Conservation (phyloP, 2,888 invertebrate species). For the Lasius fuliginosus region DNA sequence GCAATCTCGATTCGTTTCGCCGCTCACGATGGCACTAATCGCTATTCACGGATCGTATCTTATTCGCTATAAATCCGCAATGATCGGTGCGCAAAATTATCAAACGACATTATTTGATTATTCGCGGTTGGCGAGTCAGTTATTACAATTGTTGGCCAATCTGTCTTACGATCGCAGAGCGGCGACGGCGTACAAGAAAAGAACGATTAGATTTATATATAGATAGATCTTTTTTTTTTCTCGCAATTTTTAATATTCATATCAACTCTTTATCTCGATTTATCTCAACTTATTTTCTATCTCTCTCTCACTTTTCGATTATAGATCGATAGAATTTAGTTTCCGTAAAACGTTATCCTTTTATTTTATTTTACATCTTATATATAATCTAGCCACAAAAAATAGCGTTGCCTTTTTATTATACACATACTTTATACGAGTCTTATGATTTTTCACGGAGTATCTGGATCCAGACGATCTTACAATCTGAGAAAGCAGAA, state of each 20-base stretch:
- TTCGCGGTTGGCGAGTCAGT: background rate
- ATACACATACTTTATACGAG: slow-evolving; percentile 55
- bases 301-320: slow-evolving; percentile 15
- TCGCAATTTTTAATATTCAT: slow-evolving; percentile 25
- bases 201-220: slow-evolving; percentile 29
- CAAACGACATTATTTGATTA: slow-evolving; percentile 7
- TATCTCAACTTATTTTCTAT: background rate
- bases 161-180: slow-evolving; percentile 20
- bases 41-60: background rate
- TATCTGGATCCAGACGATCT: slow-evolving; percentile 8
- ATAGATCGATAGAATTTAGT: slow-evolving; percentile 36
- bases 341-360: slow-evolving; percentile 1
- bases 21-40: slow-evolving; percentile 15
- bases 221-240: slow-evolving; percentile 30
- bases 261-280: slow-evolving; percentile 24
- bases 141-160: slow-evolving; percentile 4
- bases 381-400: slow-evolving; percentile 60
- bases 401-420: slow-evolving; percentile 56
- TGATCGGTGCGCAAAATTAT: background rate
- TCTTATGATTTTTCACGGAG: slow-evolving; percentile 43
- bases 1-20: slow-evolving; percentile 37
- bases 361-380: slow-evolving; percentile 45
- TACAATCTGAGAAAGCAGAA: slow-evolving; percentile 14
- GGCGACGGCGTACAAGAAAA: slow-evolving; percentile 20
- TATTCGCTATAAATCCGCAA: slow-evolving; percentile 14